Base-by-base conservation (phyloP, 1,140 invertebrate species). In the Bemisia tabaci region DNA sequence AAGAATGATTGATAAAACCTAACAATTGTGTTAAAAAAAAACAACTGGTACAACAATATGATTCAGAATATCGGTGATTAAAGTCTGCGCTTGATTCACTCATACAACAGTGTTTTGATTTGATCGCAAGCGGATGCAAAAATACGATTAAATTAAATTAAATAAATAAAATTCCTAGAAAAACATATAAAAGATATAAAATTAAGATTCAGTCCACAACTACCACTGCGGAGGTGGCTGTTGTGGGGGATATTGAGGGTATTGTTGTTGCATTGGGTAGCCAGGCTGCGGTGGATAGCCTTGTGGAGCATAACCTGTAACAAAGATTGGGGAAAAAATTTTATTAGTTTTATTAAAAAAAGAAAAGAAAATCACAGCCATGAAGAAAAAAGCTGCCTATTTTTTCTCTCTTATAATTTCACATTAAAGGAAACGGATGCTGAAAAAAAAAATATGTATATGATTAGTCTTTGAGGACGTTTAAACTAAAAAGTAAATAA, bases 191-290 rank as follows among this genome's bases (percentile, higher is more conserved):
- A 48, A 48, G 33, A 48, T 5, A 17, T 5, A 17, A 60, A 60
- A 62, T 22, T 24, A 62, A 23, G 1, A 62, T 24, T 23, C n/a
- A 62, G 9, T 60, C 17, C 12, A 62, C 12, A 24, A 23, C 25
- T 21, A 63, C 22, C 25, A 63, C 62, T 67, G 62, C 26, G 60
- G 39, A 5, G 61, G 66, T 17, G 61, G 66, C 2, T 63, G 66
- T 59, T 67, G 66, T n/a, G 62, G n/a, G n/a, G n/a, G 66, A 59
- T 67, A 63, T 67, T 63, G 66, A 63, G 66, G 66, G 33, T 60
- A 61, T 21, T 65, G 62, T 65, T 61, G 65, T 25, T 26, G 65
- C 1, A 61, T 60, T 63, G 62, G 63, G 62, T 67, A 62, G 26
- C 48, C 60, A 62, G 58, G 60, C 33, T 63, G 62, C 26, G 33